A percentile compares a stretch with the other conserved stretches of the same genome.
Conservation (phyloP, 2,888 invertebrate species). For the Axea sp. region DNA sequence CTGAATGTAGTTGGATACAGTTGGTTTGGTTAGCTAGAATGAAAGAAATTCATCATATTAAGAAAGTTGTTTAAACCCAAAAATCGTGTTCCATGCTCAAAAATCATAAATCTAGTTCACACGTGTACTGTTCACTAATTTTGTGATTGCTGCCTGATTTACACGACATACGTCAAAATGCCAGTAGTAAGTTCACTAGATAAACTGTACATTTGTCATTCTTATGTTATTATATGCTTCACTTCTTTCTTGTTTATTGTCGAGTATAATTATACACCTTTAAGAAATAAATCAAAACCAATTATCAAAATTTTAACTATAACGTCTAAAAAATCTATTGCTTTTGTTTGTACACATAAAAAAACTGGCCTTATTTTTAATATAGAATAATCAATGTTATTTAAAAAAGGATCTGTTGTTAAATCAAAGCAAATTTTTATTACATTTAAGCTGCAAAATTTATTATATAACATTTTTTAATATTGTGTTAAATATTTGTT, state of each 20-base stretch:
- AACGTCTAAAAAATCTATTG: no score
- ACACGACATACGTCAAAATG: conserved; percentile 63
- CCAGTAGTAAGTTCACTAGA: conserved; percentile 59
- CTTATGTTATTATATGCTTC: neutral
- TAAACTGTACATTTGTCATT: conserved; percentile 15
- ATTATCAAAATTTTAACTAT: no score
- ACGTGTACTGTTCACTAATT: conserved; percentile 3
- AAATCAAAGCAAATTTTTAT: no score
- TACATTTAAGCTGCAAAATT: no score
- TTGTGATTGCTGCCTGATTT: conserved; percentile 13
- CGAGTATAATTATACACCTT: neutral
- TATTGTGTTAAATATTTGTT: no score
- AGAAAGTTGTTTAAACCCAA: conserved; percentile 14
- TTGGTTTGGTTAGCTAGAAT: conserved; percentile 46
- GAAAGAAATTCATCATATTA: conserved; percentile 13
- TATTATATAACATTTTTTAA: no score
- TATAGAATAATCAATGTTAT: no score
- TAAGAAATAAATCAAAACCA: no score
- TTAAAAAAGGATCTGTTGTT: no score
- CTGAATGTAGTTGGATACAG: conserved; percentile 27
- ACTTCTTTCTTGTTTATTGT: neutral
- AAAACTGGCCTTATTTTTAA: no score
- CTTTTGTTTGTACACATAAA: no score
- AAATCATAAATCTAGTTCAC: conserved; percentile 15
- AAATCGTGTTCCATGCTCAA: conserved; percentile 38